Conservation (phyloP, 2,113 vertebrate genomes). For the Sturnira hondurensis region DNA sequence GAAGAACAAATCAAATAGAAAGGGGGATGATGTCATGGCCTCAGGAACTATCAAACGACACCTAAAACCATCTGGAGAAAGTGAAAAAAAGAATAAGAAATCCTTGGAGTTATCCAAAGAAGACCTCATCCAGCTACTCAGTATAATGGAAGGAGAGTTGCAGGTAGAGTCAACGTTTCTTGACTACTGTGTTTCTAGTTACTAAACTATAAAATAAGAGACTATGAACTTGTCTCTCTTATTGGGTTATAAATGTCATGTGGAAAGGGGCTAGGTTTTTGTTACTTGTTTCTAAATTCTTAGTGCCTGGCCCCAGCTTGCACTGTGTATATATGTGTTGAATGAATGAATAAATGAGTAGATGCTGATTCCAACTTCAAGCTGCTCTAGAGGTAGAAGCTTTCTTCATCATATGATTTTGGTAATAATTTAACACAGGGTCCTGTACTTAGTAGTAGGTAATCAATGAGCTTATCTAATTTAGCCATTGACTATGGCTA, state of each 20-base stretch:
- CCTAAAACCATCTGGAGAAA: conserved; percentile 79
- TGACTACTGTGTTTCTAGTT: background rate
- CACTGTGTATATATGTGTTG: background rate
- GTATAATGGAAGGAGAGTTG: conserved; percentile 97
- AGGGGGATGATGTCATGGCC: conserved; percentile 82
- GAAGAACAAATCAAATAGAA: conserved; percentile 85
- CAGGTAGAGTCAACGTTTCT: conserved; percentile 84
- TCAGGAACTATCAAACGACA: conserved; percentile 86
- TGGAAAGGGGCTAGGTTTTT: background rate
- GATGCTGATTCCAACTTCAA: background rate
- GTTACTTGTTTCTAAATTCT: background rate
- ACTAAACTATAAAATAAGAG: background rate
- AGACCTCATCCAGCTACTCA: conserved; percentile 91
- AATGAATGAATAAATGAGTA: background rate
- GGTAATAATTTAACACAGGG: background rate
- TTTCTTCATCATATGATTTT: conserved; percentile 14
- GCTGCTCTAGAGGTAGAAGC: background rate
- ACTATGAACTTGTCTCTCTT: background rate
- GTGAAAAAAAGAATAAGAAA: conserved; percentile 80
- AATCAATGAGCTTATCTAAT: background rate
- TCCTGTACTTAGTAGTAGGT: background rate
- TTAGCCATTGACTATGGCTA: background rate
- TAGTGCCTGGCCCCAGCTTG: background rate
- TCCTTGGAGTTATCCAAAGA: conserved; percentile 87
- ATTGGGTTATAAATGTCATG: background rate